Percentiles rank a stretch among this genome's conserved stretches.
Conservation (phyloP, 2,113 vertebrate genomes). For the Charina bottae region DNA sequence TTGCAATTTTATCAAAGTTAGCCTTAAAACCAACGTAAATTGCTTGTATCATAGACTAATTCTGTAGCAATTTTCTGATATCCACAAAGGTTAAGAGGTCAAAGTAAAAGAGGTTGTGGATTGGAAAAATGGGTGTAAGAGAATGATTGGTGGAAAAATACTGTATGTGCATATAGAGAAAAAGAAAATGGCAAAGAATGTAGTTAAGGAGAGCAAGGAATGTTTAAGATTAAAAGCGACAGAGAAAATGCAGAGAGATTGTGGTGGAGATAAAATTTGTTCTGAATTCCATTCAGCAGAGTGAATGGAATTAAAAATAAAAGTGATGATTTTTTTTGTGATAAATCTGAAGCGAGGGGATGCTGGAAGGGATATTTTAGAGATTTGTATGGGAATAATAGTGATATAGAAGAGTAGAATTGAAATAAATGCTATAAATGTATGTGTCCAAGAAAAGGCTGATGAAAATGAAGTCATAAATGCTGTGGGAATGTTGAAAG, state of each 20-base stretch:
- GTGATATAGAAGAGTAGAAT: neutral
- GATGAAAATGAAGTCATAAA: neutral
- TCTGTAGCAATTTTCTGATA: neutral
- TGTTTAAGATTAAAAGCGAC: neutral
- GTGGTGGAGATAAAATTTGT: neutral
- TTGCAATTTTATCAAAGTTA: neutral
- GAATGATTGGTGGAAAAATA: neutral
- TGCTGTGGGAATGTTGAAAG: neutral
- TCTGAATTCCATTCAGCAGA: slow-evolving; percentile 1
- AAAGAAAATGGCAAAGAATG: neutral
- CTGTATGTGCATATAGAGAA: neutral
- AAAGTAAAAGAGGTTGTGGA: neutral
- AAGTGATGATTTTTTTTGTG: no score
- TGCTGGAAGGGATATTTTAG: neutral
- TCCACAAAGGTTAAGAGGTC: neutral
- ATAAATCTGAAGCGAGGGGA: neutral
- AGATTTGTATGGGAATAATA: neutral
- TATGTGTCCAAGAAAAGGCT: neutral
- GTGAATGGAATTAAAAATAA: neutral
- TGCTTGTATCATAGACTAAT: neutral
- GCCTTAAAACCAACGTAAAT: neutral
- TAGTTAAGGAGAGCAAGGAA: neutral
- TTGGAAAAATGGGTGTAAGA: neutral
- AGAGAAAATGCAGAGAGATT: neutral
- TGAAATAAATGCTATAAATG: neutral